Percentiles rank a stretch among this genome's conserved stretches.
Evolutionary conservation across 2,888 invertebrate species (phyloP).

Genomic region (Pegoplata infirma): DNA sequence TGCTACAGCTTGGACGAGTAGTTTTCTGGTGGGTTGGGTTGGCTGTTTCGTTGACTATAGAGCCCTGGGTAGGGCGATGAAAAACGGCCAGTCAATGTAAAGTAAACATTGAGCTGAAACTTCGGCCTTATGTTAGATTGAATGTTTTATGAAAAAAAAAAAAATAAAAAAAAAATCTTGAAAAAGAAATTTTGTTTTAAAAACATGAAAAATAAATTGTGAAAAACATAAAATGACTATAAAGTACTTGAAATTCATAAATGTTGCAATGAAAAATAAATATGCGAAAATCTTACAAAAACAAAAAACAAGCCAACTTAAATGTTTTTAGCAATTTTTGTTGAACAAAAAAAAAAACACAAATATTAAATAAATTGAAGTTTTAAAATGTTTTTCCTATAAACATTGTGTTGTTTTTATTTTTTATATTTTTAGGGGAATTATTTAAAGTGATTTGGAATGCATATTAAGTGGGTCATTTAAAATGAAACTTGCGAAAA

Average conservation of each 20-base stretch:
- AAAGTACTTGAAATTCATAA: conserved; percentile 36
- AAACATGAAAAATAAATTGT: conserved; percentile 5
- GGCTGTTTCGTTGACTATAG: background rate
- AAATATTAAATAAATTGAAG: background rate
- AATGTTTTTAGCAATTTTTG: background rate
- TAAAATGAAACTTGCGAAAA: background rate
- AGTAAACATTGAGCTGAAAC: conserved; percentile 9
- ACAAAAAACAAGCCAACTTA: background rate
- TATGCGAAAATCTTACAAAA: background rate
- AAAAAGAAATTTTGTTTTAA: background rate
- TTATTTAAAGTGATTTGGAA: too few species aligned
- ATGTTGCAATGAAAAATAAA: conserved; percentile 27
- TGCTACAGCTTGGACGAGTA: background rate
- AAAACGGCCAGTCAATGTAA: background rate
- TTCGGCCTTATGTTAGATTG: conserved; percentile 1
- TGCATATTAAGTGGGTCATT: background rate
- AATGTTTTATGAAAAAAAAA: background rate
- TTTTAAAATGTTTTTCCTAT: conserved; percentile 8
- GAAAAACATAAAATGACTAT: conserved; percentile 18
- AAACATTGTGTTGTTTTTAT: too few species aligned
- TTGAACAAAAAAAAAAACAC: background rate
- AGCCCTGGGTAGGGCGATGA: background rate
- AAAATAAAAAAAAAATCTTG: background rate
- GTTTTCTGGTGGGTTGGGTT: background rate
- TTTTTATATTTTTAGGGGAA: background rate